Evolutionary conservation across 2,888 invertebrate species (phyloP), one percentile per base, ranked within the genome.

Genomic region (Ctena decussata): DNA sequence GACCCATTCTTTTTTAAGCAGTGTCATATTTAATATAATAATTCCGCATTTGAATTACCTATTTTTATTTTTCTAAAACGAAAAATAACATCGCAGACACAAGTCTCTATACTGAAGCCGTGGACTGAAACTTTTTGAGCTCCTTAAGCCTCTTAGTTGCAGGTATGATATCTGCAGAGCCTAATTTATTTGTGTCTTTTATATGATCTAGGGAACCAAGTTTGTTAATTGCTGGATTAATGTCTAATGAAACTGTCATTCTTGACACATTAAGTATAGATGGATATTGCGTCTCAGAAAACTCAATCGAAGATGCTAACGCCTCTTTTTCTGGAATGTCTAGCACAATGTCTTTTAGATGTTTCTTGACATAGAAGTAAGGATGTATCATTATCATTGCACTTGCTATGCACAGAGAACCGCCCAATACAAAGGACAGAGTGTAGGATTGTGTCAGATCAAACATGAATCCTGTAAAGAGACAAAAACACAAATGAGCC

Each of bases 331-430:
- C 88, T 1, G 76, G 73, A 5, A 79, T 41, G 8, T 76, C 77
- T 35, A 57, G 27, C 21, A 65, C 71, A 3, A 60, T 75, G 21
- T 77, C 15, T 32, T 24, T 8, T 6, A 65, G 65, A 46, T 82
- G 73, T 21, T 71, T 53, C 49, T 80, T 88, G 39, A 86, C 80
- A 72, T 88, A 86, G 1, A 69, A 75, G 71, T 86, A 88, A 2
- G 91, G 89, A 27, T 88, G 83, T 8, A 91, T 84, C 87, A 91
- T 87, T n/a, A 83, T 77, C 0, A 89, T 24, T 12, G 84, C 77
- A 65, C 91, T 91, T 15, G 82, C 49, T 49, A 87, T 79, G n/a
- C 82, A 76, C 73, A 86, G 39, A 12, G 72, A 37, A 3, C 90
- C 91, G 6, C 90, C 91, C 15, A 88, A 65, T 0, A 86, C 60